A percentile compares a stretch with the other conserved stretches of the same genome.
Conservation (phyloP, 2,797 vertebrate species). For the Iguana delicatissima region DNA sequence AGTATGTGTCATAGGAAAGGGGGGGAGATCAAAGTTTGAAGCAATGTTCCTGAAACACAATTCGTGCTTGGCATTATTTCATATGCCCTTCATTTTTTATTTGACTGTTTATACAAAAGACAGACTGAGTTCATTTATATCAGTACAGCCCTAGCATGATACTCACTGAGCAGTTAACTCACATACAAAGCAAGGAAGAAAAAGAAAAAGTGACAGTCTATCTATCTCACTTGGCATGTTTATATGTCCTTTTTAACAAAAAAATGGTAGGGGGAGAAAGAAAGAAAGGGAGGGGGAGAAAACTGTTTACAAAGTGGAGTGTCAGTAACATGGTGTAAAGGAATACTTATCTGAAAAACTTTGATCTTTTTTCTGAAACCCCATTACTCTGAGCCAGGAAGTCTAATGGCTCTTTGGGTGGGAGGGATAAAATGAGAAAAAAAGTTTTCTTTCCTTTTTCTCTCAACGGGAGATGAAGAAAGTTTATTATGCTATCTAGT, state of each 20-base stretch:
- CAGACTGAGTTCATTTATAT: slow-evolving; percentile 47
- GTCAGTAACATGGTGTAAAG: slow-evolving; percentile 78
- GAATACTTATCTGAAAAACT: slow-evolving; percentile 79
- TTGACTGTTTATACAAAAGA: slow-evolving; percentile 63
- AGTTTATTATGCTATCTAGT: slow-evolving; percentile 69
- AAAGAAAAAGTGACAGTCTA: slow-evolving; percentile 69
- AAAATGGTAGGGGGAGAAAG: slow-evolving; percentile 27
- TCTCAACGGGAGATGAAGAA: slow-evolving; percentile 63
- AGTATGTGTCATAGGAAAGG: background rate
- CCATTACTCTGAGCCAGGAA: slow-evolving; percentile 69
- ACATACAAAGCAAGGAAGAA: slow-evolving; percentile 56
- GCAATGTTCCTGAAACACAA: background rate
- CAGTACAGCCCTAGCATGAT: slow-evolving; percentile 50
- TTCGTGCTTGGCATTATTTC: slow-evolving; percentile 39
- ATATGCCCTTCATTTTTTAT: slow-evolving; percentile 48
- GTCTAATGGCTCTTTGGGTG: slow-evolving; percentile 64
- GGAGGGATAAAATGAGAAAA: slow-evolving; percentile 46
- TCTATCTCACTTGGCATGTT: slow-evolving; percentile 80
- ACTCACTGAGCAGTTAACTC: slow-evolving; percentile 55
- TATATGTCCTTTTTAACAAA: slow-evolving; percentile 76
- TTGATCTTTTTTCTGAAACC: slow-evolving; percentile 77
- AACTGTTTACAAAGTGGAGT: slow-evolving; percentile 80
- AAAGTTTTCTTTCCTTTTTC: background rate
- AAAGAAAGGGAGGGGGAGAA: slow-evolving; percentile 43
- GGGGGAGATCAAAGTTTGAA: background rate